These are phyloP conservation scores for Lepidonotus clava DNA, from an alignment of 2,888 invertebrate species.

Conservation along the genomic window DNA sequence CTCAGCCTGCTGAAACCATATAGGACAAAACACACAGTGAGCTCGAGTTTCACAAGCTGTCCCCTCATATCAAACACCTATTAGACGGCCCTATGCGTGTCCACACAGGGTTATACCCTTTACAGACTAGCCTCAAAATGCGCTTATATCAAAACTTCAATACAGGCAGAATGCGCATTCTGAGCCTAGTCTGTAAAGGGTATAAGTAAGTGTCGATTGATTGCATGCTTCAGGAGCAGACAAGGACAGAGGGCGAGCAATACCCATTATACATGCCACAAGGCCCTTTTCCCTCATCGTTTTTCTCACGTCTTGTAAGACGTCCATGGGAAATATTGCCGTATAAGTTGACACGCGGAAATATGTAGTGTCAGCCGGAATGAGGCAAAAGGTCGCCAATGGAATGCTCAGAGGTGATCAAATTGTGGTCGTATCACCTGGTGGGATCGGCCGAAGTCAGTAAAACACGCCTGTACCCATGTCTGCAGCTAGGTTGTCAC, in stretches of 20 bases:
- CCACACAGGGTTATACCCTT: no score
- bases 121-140: no score
- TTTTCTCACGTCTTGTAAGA: no score
- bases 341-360: background rate
- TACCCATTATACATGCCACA: no score
- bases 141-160: no score
- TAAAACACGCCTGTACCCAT: background rate
- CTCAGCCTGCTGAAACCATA: conserved; percentile 36
- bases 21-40: background rate
- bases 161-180: no score
- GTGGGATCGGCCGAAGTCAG: background rate
- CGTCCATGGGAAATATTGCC: conserved; percentile 1
- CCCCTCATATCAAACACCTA: background rate
- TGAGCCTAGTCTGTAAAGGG: no score
- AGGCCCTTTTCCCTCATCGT: no score
- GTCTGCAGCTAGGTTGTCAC: background rate
- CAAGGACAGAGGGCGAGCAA: no score
- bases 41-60: background rate
- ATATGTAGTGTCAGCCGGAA: background rate
- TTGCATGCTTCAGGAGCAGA: no score
- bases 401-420: conserved; percentile 22
- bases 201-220: no score
- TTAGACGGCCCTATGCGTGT: background rate
- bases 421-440: background rate
- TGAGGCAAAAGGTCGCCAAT: background rate